Evolutionary conservation across 2,113 vertebrate genomes (phyloP), one percentile per base, ranked within the genome.

Genomic region (Pterocles burchelli): DNA sequence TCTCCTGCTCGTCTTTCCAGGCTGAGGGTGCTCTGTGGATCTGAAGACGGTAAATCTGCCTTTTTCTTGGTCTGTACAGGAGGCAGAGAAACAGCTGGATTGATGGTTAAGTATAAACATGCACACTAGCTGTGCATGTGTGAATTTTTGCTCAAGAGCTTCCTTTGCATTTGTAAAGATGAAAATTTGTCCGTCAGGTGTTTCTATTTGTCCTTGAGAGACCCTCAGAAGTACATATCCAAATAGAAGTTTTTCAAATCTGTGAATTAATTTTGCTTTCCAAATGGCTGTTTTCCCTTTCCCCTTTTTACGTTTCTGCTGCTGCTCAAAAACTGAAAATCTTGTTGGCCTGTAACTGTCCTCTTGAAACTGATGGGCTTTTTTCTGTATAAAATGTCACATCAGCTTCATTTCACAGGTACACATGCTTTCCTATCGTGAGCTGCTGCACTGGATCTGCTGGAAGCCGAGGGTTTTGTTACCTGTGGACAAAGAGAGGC

Each of bases 401-500:
- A 70, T 65, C 65, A 46, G 38, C 85, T 91, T 95, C 10, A 10
- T 87, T 89, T 81, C 43, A 5, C n/a, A 15, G 16, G 8, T 17
- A n/a, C 85, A 24, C 19, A 52, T 74, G 38, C 61, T 36, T 65
- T 96, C 17, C 88, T 83, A 3, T 85, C 33, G 33, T 36, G 87
- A 82, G 36, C 82, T 85, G 71, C 88, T 78, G 87, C 75, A 29
- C 84, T 85, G 57, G 85, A 29, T 90, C 88, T 73, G 63, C 86
- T 94, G 90, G 90, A 87, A 97, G 95, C 68, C 1, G 84, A 90
- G 96, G 88, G 68, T 88, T 96, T 84, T 73, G 84, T 95, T 96
- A 92, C 96, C 82, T 95, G 93, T 2, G 68, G 76, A 85, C 93
- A 85, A 95, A 96, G 94, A 96, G 88, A 79, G 96, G 76, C 89